These are phyloP conservation scores for Epizoanthus illoricatus DNA, from an alignment of 92 coral and sea anemone species.

Conservation along the genomic window DNA sequence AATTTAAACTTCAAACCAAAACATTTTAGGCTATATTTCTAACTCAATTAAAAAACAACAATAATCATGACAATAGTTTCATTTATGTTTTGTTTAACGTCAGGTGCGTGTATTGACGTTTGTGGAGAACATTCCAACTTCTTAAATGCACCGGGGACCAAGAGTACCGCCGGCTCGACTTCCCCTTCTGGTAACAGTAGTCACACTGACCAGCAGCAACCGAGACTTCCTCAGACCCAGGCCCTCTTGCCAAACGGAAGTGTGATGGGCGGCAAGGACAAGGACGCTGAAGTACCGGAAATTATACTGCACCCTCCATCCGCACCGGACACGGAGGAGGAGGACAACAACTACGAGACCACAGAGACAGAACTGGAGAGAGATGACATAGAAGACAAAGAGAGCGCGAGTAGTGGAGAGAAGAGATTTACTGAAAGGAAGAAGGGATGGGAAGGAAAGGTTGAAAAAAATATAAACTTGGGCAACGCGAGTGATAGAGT, in stretches of 20 bases:
- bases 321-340: conserved; percentile 72
- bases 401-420: background rate
- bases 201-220: background rate
- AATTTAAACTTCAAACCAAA: too few species aligned
- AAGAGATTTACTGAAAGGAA: background rate
- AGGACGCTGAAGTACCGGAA: conserved; percentile 51
- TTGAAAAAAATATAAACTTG: background rate
- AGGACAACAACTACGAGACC: conserved; percentile 66
- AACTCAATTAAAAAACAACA: too few species aligned
- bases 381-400: conserved; percentile 4
- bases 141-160: conserved; percentile 11
- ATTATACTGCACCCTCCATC: conserved; percentile 86
- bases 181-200: background rate
- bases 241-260: conserved; percentile 22
- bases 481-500: background rate
- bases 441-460: background rate
- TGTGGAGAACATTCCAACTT: conserved; percentile 25
- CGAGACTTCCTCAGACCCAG: background rate
- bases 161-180: background rate
- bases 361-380: conserved; percentile 61
- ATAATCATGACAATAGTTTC: too few species aligned
- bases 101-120: conserved; percentile 34
- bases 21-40: too few species aligned
- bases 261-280: conserved; percentile 2
- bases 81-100: background rate